Conservation (phyloP, 2,113 vertebrate genomes). For the Panthera leo region DNA sequence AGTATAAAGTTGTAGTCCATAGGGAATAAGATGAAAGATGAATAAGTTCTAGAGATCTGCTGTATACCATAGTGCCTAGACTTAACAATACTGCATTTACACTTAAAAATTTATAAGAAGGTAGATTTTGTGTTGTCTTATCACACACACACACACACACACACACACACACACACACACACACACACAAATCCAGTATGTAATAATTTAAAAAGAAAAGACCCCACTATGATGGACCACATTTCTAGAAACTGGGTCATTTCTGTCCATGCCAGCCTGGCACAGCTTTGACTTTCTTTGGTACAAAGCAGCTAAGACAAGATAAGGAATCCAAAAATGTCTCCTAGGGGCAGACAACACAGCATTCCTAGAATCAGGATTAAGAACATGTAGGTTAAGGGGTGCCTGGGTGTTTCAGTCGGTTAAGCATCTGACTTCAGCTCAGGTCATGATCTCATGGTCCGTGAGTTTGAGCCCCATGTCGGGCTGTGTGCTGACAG, state of each 20-base stretch:
- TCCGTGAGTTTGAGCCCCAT: no score
- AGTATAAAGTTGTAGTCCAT: not conserved
- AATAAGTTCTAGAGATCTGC: not conserved
- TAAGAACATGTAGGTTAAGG: rapidly evolving
- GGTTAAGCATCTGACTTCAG: no score
- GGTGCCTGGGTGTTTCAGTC: no score
- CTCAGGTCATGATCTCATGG: no score
- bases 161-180: not conserved
- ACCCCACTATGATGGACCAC: not conserved
- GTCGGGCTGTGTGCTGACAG: no score
- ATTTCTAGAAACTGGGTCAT: slow-evolving; percentile 15
- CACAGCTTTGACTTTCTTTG: not conserved
- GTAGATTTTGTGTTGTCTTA: not conserved
- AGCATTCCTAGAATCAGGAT: not conserved
- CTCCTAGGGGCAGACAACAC: not conserved
- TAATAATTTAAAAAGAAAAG: not conserved
- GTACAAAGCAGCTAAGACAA: not conserved
- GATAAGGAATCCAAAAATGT: not conserved
- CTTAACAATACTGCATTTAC: not conserved
- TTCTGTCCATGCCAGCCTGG: not conserved
- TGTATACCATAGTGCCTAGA: not conserved
- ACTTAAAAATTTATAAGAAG: not conserved
- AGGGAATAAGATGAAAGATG: not conserved
- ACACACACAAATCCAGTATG: not conserved
- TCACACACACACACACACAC: not conserved